Evolutionary conservation across 2,113 vertebrate species (phyloP), one percentile per base, ranked within the genome.

Genomic region (Electrona antarctica): DNA sequence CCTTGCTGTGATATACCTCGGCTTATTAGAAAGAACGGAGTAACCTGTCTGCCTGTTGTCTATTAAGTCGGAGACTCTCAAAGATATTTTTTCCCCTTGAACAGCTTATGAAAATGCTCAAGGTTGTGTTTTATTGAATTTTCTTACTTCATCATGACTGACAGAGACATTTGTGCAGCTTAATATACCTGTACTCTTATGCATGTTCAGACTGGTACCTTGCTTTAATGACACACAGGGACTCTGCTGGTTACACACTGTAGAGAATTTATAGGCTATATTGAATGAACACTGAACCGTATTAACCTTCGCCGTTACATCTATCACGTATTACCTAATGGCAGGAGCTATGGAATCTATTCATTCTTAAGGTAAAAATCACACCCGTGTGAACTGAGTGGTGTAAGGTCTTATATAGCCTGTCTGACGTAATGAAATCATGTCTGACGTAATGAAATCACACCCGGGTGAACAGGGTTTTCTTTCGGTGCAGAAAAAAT

Each of bases 1-100:
- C 21, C 11, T 71, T 45, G 29, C 75, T 89, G 84, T 88, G 76
- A 86, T 82, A 84, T 70, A 64, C 63, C 10, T 13, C 13, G 49
- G 47, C 67, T 81, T 73, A 66, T 75, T 60, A 78, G 55, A 77
- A 3, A 48, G 67, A 4, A n/a, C 57, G 69, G 69, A 76, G 55
- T 62, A 74, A 74, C 69, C 76, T 84, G 82, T 57, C 73, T 41
- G 65, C 58, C 52, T 14, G 66, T 76, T 59, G 55, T 58, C 57
- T 73, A 15, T 14, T 62, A 49, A 77, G 65, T 64, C 57, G 68
- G 63, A 75, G 63, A 74, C 9, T 55, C 0, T 8, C 0, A 59
- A 64, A 68, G 63, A 63, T 54, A 79, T 57, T 10, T 41, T 41
- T 41, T 41, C 33, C 5, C 33, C 33, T 41, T 61, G 77, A 67